Base-by-base conservation (phyloP, 2,888 invertebrate genomes). In the Mayetiola destructor region DNA sequence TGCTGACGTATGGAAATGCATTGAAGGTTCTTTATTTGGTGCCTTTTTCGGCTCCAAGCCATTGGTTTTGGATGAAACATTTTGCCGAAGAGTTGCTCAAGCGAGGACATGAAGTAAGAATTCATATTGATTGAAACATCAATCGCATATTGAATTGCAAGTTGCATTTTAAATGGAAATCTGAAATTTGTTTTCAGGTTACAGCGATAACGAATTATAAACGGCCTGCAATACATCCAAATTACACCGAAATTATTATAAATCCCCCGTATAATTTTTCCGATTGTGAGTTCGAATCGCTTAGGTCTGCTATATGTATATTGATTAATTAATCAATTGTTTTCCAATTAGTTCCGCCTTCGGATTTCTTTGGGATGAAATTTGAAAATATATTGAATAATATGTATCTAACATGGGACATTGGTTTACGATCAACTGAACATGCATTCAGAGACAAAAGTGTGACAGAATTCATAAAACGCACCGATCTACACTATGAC, bases 31-130 rank as follows among this genome's bases (percentile, higher is more conserved):
- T 48, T n/a, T 48, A 48, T 21, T 21, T 40, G 3, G 40, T 48
- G n/a, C 48, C 48, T n/a, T 48, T 48, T 27, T 16, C 48, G 4
- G 48, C 29, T 4, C 48, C 48, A n/a, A 18, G 20, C 23, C 48
- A 48, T 48, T 48, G 48, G 48, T 48, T 27, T 48, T 23, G 29
- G 48, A n/a, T 48, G 8, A 48, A 48, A 14, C n/a, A 27, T n/a
- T 48, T 48, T 9, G 23, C 48, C 2, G 29, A 48, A 16, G 48
- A 48, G 18, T 23, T 40, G 20, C 14, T 40, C 2, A 40, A 40
- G 21, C 40, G 40, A 9, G 40, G 40, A 3, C 40, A 40, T 21
- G 3, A 40, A 21, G 40, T 40, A 40, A 21, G 40, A 1, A 40
- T 9, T 40, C 16, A 8, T 40, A 4, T 40, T 21, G 21, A 4